Evolutionary conservation across 2,113 vertebrate genomes (phyloP).

Genomic region (Parus major): DNA sequence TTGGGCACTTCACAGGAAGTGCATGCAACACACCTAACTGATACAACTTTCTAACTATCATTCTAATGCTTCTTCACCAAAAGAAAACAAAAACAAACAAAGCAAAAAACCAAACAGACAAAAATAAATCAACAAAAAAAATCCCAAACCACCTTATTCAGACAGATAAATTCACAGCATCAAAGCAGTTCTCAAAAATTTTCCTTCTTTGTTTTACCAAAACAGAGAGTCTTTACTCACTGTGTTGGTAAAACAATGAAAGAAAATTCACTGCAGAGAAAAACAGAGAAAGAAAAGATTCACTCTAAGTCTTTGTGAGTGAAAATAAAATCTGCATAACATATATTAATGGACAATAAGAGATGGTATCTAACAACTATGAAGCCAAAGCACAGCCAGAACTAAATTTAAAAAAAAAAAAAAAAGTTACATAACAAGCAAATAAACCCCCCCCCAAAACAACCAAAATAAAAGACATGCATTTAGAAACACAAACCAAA

Average conservation of each 20-base stretch:
- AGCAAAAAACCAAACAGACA: background rate
- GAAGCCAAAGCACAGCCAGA: background rate
- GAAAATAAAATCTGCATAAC: background rate
- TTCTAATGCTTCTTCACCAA: background rate
- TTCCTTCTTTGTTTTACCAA: background rate
- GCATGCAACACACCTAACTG: background rate
- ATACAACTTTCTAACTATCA: background rate
- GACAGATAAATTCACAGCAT: background rate
- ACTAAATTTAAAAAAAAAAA: background rate
- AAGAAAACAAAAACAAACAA: background rate
- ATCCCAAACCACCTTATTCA: background rate
- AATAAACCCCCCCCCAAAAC: background rate
- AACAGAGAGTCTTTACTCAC: background rate
- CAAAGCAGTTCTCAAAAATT: background rate
- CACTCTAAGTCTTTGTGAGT: fast-evolving
- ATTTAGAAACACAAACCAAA: background rate
- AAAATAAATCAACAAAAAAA: background rate
- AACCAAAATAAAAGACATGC: background rate
- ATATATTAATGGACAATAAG: background rate
- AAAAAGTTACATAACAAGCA: background rate
- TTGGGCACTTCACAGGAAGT: background rate
- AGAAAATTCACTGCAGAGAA: background rate
- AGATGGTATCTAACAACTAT: background rate
- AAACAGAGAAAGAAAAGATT: background rate
- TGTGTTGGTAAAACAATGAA: background rate